Percentiles rank a stretch among this genome's conserved stretches.
These are phyloP conservation scores for Luehdorfia chinensis DNA, from an alignment of 1,140 invertebrate species.

Conservation along the genomic window DNA sequence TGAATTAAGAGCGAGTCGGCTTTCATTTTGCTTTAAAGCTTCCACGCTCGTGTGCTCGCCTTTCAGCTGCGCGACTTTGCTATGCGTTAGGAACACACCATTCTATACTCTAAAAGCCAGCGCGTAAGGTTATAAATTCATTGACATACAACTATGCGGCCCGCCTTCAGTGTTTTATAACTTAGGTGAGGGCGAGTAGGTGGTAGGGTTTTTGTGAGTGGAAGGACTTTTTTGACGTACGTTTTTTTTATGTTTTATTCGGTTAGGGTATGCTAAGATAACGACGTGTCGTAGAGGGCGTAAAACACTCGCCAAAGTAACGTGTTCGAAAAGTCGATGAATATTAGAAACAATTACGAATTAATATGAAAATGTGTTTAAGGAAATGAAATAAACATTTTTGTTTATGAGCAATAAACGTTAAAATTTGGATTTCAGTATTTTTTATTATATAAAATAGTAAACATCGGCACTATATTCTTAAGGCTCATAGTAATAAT, in stretches of 20 bases:
- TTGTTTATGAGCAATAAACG: too few relatives aligned
- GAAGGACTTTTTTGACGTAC: conserved; percentile 74
- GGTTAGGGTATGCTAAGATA: conserved; percentile 72
- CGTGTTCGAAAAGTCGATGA: conserved; percentile 22
- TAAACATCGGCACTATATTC: conserved; percentile 32
- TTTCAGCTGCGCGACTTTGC: conserved; percentile 57
- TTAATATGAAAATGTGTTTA: too few relatives aligned
- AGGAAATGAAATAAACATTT: too few relatives aligned
- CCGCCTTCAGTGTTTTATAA: conserved; percentile 69
- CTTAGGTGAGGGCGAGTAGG: conserved; percentile 62
- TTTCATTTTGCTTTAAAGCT: conserved; percentile 76
- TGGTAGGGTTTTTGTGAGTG: conserved; percentile 72
- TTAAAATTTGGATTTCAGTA: too few relatives aligned
- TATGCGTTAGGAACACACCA: conserved; percentile 36
- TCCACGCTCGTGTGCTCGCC: conserved; percentile 71
- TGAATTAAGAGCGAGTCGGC: conserved; percentile 76
- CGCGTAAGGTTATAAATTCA: conserved; percentile 47
- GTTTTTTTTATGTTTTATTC: conserved; percentile 76
- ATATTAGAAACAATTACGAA: too few relatives aligned
- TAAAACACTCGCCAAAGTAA: conserved; percentile 42
- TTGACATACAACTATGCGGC: conserved; percentile 16
- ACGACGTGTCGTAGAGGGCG: conserved; percentile 62
- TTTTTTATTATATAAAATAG: too few relatives aligned
- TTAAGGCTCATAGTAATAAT: conserved; percentile 46
- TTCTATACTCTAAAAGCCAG: conserved; percentile 34